phyloP scores from a whole-genome alignment of 2,888 invertebrate genomes.

The Ametastegia equiseti region DNA sequence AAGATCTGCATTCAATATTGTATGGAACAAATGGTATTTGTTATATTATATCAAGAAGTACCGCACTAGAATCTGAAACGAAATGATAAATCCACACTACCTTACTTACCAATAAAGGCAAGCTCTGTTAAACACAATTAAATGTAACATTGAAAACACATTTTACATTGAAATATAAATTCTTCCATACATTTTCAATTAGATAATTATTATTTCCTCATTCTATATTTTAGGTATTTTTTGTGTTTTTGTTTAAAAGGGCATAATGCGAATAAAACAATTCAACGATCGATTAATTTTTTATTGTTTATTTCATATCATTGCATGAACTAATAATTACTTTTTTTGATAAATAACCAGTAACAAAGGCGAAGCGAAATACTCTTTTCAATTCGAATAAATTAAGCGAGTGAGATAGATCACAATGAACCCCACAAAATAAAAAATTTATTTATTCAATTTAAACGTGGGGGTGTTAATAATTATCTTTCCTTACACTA shows the following conservation, averaged over 20 bases:
- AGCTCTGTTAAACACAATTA: constrained; percentile 51
- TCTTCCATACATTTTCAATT: constrained; percentile 27
- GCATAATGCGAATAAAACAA: constrained; percentile 5
- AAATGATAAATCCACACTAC: constrained; percentile 55
- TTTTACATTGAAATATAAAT: constrained; percentile 12
- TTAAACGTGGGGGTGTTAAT: constrained; percentile 59
- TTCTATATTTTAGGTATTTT: constrained; percentile 10
- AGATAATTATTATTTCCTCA: background rate
- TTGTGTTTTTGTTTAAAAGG: too few relatives aligned
- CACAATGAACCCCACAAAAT: constrained; percentile 63
- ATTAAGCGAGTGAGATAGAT: constrained; percentile 31
- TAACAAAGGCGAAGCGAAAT: background rate
- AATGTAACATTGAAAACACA: constrained; percentile 1
- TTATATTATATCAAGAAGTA: background rate
- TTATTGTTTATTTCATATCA: constrained; percentile 68
- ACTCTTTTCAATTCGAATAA: background rate
- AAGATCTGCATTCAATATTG: constrained; percentile 57
- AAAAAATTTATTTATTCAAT: constrained; percentile 60
- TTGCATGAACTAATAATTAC: background rate
- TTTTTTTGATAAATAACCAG: background rate
- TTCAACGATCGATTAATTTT: constrained; percentile 69
- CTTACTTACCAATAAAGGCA: constrained; percentile 71
- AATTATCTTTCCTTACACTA: constrained; percentile 59
- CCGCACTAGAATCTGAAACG: constrained; percentile 27
- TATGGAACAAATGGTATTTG: constrained; percentile 68